Percentiles rank a stretch among this genome's conserved stretches.
These are phyloP conservation scores for Strongylocentrotus purpuratus DNA, from an alignment of 35 echinoderm and acorn worm species.

Conservation along the genomic window DNA sequence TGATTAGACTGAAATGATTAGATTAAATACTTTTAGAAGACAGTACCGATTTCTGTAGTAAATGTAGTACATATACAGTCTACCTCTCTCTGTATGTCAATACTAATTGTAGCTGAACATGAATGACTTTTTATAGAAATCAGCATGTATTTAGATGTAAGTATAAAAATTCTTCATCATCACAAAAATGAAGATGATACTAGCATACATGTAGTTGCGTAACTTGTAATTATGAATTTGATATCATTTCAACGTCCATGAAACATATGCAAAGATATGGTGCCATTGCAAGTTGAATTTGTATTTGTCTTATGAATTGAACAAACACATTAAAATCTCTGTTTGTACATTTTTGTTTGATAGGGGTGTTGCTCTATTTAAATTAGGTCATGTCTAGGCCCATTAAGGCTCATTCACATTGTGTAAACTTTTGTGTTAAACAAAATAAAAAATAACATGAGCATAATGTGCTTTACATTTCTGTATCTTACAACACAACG, in stretches of 20 bases:
- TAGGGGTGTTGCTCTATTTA: neutral
- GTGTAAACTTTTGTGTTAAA: too few species aligned
- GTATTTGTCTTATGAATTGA: neutral
- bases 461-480: too few species aligned
- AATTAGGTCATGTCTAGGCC: neutral
- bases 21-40: neutral
- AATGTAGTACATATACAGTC: neutral
- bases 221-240: neutral
- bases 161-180: neutral
- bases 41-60: neutral
- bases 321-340: neutral
- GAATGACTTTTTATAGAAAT: neutral
- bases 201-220: neutral
- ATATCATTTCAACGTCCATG: neutral
- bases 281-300: neutral
- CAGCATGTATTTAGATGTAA: neutral
- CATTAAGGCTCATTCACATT: too few species aligned
- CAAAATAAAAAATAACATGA: too few species aligned
- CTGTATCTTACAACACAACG: too few species aligned
- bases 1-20: neutral
- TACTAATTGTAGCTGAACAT: neutral
- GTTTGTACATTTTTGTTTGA: neutral
- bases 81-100: neutral
- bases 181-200: too few species aligned
- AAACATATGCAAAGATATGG: neutral